These are phyloP conservation scores for Drosophila nr. perissopoda DNA, from an alignment of 2,888 invertebrate genomes.

Conservation along the genomic window DNA sequence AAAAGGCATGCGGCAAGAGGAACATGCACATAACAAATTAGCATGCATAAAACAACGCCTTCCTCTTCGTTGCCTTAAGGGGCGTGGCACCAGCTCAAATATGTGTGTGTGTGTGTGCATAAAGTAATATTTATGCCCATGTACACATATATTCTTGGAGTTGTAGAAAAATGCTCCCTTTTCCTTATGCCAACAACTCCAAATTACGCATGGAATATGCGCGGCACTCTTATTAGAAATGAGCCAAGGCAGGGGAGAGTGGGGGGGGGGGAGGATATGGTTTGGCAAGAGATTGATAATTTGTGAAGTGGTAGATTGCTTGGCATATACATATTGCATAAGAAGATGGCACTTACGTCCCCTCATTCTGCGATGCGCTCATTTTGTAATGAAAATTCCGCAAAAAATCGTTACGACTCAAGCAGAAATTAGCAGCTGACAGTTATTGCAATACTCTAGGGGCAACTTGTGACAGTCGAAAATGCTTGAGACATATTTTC, in stretches of 20 bases:
- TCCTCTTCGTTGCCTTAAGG: neutral
- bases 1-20: slow-evolving; percentile 59
- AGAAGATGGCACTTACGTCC: slow-evolving; percentile 27
- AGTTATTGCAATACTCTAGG: slow-evolving; percentile 8
- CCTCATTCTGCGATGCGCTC: slow-evolving; percentile 8
- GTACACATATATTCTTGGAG: slow-evolving; percentile 49
- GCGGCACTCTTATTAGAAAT: slow-evolving; percentile 70
- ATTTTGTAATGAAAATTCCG: slow-evolving; percentile 64
- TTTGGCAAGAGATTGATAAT: slow-evolving; percentile 27
- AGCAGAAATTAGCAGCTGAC: slow-evolving; percentile 6
- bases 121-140: slow-evolving; percentile 74
- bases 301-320: slow-evolving; percentile 13
- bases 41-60: slow-evolving; percentile 71
- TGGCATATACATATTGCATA: slow-evolving; percentile 29
- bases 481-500: neutral
- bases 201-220: slow-evolving; percentile 75
- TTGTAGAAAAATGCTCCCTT: slow-evolving; percentile 10
- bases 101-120: slow-evolving; percentile 46
- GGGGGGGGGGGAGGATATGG: neutral
- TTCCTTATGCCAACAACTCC: slow-evolving; percentile 15
- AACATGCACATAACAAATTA: slow-evolving; percentile 77
- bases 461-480: neutral
- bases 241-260: slow-evolving; percentile 21
- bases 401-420: slow-evolving; percentile 30
- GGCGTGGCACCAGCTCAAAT: slow-evolving; percentile 21